Conservation (phyloP, 2,888 invertebrate genomes). For the Mimumesa dahlbomi region DNA sequence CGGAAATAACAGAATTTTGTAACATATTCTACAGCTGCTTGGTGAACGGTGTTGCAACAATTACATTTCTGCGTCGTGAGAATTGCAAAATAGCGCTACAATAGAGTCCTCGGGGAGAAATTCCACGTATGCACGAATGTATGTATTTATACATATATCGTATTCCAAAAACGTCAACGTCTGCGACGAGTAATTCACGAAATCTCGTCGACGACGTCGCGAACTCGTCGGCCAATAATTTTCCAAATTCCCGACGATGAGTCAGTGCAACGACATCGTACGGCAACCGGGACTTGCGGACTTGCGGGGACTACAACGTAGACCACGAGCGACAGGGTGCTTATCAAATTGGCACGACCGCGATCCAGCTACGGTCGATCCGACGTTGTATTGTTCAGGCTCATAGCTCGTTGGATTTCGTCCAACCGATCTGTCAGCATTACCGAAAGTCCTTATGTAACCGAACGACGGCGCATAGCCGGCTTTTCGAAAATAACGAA, state of each 20-base stretch:
- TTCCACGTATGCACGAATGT: too few species aligned
- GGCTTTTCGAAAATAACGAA: slow-evolving; percentile 55
- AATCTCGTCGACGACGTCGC: too few species aligned
- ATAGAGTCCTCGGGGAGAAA: too few species aligned
- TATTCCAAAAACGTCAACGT: too few species aligned
- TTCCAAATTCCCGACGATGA: too few species aligned
- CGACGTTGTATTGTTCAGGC: slow-evolving; percentile 36
- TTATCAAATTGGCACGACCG: slow-evolving; percentile 60
- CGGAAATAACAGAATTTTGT: too few species aligned
- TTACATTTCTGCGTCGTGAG: too few species aligned
- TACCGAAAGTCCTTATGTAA: slow-evolving; percentile 51
- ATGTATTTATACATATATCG: too few species aligned
- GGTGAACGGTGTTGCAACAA: too few species aligned
- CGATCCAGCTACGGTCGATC: slow-evolving; percentile 35
- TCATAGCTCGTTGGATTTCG: slow-evolving; percentile 35
- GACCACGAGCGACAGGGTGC: slow-evolving; percentile 32
- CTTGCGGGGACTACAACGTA: slow-evolving; percentile 26
- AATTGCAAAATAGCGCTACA: too few species aligned
- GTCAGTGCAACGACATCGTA: slow-evolving; percentile 14
- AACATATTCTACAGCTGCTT: too few species aligned
- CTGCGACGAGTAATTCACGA: too few species aligned
- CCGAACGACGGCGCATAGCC: slow-evolving; percentile 20
- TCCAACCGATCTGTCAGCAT: slow-evolving; percentile 51
- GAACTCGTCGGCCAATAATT: not conserved
- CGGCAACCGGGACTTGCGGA: slow-evolving; percentile 1